These are phyloP conservation scores for Pelmatolapia mariae DNA, from an alignment of 2,113 vertebrate species.

Conservation along the genomic window DNA sequence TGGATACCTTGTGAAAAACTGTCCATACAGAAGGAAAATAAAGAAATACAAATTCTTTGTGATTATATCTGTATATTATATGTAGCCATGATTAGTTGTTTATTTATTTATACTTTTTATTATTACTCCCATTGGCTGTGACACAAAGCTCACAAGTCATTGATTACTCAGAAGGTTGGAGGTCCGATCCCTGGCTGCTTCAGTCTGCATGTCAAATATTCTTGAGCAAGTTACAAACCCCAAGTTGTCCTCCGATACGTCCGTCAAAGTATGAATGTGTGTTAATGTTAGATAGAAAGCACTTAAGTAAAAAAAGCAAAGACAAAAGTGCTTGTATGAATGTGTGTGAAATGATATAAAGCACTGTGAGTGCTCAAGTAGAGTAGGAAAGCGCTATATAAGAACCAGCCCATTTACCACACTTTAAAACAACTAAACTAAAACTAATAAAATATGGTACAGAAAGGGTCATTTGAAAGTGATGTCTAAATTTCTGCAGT, in stretches of 20 bases:
- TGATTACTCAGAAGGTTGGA: background rate
- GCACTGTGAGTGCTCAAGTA: accelerated
- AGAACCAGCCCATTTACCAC: background rate
- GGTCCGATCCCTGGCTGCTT: background rate
- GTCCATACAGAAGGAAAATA: background rate
- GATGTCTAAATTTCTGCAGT: background rate
- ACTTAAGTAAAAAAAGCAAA: background rate
- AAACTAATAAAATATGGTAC: background rate
- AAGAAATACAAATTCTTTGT: background rate
- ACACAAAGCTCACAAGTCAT: background rate
- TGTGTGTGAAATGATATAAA: background rate
- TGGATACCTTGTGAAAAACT: background rate
- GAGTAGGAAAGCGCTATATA: background rate
- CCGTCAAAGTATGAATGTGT: background rate
- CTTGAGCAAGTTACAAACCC: background rate
- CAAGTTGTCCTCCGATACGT: background rate
- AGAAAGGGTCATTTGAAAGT: background rate
- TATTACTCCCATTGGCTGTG: background rate
- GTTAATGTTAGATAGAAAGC: background rate
- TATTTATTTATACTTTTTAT: background rate
- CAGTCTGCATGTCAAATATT: background rate
- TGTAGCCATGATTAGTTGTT: background rate
- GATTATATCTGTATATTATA: background rate
- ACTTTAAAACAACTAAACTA: background rate
- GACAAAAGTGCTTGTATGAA: background rate